Evolutionary conservation across 1,140 invertebrate genomes (phyloP).

Genomic region (Papilio polyxenes): DNA sequence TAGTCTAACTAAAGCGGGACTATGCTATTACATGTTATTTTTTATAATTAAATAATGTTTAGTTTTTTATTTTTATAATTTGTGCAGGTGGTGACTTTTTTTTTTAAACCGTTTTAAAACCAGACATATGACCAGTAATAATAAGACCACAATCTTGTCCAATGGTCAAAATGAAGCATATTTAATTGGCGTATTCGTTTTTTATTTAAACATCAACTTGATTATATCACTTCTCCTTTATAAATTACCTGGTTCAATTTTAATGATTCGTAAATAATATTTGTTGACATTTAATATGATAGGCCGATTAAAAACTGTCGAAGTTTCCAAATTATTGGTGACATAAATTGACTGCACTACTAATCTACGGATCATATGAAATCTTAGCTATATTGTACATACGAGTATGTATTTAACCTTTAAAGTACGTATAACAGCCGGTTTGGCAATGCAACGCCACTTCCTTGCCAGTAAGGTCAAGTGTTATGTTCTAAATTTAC

Average conservation of each 20-base stretch:
- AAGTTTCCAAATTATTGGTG: neutral
- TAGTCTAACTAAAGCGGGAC: neutral
- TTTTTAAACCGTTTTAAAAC: neutral
- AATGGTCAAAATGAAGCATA: no score
- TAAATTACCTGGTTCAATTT: no score
- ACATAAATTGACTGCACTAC: neutral
- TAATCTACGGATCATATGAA: neutral
- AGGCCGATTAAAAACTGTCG: neutral
- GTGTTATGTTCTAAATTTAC: neutral
- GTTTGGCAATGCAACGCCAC: neutral
- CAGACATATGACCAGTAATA: no score
- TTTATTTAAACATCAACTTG: no score
- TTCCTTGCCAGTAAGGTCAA: slow-evolving; percentile 17
- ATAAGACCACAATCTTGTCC: no score
- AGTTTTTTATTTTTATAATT: no score
- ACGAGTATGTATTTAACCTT: neutral
- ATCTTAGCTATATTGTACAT: neutral
- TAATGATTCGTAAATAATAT: no score
- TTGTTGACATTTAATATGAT: no score
- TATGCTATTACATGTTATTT: neutral
- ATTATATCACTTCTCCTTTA: no score
- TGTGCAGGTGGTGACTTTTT: neutral
- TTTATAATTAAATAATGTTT: neutral
- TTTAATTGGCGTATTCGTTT: no score
- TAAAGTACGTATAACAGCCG: neutral